Percentiles rank a stretch among this genome's conserved stretches.
These are phyloP conservation scores for Catharus fuscescens DNA, from an alignment of 2,113 vertebrate species.

Conservation along the genomic window DNA sequence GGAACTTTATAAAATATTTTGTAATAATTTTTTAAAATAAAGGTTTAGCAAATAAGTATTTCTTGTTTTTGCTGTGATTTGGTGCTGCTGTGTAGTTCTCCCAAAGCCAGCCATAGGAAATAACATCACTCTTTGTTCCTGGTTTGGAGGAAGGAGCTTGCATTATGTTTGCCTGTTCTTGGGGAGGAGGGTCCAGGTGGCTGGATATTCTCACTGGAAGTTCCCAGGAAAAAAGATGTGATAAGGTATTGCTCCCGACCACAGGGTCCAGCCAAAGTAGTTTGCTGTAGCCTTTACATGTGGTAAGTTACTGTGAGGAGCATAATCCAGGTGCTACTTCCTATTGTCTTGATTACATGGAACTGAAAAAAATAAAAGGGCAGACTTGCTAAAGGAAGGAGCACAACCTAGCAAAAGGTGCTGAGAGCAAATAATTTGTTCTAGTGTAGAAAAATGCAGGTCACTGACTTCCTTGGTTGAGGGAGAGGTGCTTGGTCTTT, in stretches of 20 bases:
- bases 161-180: background rate
- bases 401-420: background rate
- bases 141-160: background rate
- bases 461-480: background rate
- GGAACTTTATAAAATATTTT: slow-evolving; percentile 51
- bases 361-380: background rate
- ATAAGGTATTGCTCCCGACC: background rate
- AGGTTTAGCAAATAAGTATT: slow-evolving; percentile 13
- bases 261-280: background rate
- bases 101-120: background rate
- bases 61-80: background rate
- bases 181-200: background rate
- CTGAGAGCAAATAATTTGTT: background rate
- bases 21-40: slow-evolving; percentile 72
- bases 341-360: background rate
- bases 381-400: background rate
- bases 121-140: background rate
- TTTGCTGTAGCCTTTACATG: background rate
- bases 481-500: background rate
- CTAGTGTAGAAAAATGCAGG: background rate
- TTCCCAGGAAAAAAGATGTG: background rate
- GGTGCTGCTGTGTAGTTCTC: background rate
- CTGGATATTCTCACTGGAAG: background rate
- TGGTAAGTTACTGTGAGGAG: background rate
- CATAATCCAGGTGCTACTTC: background rate